Base-by-base conservation (phyloP, 2,797 vertebrate species). In the Parauchenoglanis punctatus region DNA sequence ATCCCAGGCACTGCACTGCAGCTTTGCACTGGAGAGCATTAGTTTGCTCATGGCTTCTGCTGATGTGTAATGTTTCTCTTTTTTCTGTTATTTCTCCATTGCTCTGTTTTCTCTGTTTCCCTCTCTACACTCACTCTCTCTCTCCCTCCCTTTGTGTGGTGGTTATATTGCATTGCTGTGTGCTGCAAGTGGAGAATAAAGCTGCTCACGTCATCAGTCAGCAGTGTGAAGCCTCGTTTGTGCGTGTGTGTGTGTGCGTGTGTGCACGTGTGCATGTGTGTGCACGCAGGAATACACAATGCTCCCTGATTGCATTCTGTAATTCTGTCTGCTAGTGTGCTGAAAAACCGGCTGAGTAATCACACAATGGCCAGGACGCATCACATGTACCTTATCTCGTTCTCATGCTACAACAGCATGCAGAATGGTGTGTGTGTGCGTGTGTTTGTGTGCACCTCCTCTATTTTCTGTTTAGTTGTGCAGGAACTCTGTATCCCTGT, bases 181-280 rank as follows among this genome's bases (percentile, higher is more conserved):
- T 90, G 65, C 84, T 89, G 87, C 88, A 72, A 91, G 81, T 59
- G 86, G 89, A 89, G 92, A 92, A 87, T 90, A 86, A 92, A 92
- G 88, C 91, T 89, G 89, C 93, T 93, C 93, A 85, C 90, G 76
- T 95, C 93, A 94, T 93, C 89, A 90, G 91, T 90, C 81, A 67
- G 63, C n/a, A 67, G 25, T 20, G 44, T 31, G 65, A 82, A 82
- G 54, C 80, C 59, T 81, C 56, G 92, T 87, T 84, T 86, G 72
- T 86, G 65, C 87, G 87, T 88, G 59, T 85, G 83, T 86, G 65
- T 81, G 46, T 76, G 93, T 86, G 88, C 85, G 65, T 81, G 46
- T 76, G 93, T 86, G 88, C 85, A 73, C 83, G 63, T 83, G 76
- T 70, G 54, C 73, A 25, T 78, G 67, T 86, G 80, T 89, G 75